Base-by-base conservation (phyloP, 2,113 vertebrate species). In the Cryptoleucopteryx plumbea region DNA sequence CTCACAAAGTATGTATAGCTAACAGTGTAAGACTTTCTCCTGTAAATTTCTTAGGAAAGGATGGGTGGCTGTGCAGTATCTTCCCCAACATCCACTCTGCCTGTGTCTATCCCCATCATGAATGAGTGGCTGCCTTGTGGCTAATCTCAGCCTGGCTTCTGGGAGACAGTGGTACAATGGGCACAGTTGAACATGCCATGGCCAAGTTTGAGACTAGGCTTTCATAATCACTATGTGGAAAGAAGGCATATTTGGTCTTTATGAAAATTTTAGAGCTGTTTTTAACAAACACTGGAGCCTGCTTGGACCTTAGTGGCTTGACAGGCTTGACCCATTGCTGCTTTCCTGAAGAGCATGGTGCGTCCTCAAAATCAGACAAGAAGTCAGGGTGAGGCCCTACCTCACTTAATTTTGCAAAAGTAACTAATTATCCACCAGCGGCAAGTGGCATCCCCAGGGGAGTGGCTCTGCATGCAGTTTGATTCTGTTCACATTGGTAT, bases 61-160 rank as follows among this genome's bases (percentile, higher is more conserved):
- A 31, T 63, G 43, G 3, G 6, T 80, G 11, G 22, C 22, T 90
- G 25, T 48, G 43, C 25, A 53, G 1, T 27, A 18, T 16, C 34
- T 88, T 73, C 18, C 36, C 11, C 26, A 32, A 31, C 27, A 29
- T 63, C 7, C 20, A 22, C 26, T 13, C n/a, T 52, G 18, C 36
- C 6, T 48, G 1, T 32, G 53, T 62, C 22, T 67, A 6, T 17
- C 8, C 10, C 32, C 19, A 21, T 0, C 1, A 1, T 17, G 52
- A 63, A 71, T 21, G 20, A 55, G 3, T 5, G 36, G 6, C 40
- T 79, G 27, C 17, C 31, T 87, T 29, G 17, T 23, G 59, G 12
- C 7, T 31, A 36, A 38, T 26, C 18, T 61, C 66, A 70, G 42
- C 13, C 23, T 66, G 70, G 34, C 20, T 82, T 31, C 7, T 53